These are phyloP conservation scores for Xylota sylvarum DNA, from an alignment of 2,888 invertebrate genomes.

Conservation along the genomic window DNA sequence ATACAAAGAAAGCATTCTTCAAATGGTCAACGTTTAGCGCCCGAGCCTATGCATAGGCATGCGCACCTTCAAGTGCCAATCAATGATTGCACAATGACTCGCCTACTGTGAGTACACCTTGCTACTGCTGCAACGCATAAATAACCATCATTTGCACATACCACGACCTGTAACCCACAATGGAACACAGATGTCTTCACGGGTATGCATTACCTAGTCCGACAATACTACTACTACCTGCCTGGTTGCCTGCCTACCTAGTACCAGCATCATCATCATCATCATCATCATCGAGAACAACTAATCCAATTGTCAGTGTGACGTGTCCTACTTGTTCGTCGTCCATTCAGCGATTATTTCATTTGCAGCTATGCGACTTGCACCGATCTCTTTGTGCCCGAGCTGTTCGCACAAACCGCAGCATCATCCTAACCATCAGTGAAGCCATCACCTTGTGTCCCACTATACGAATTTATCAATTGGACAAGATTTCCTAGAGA, in stretches of 20 bases:
- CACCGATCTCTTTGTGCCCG: constrained; percentile 3
- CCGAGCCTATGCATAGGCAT: constrained; percentile 25
- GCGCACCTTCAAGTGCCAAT: constrained; percentile 67
- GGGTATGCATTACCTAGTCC: constrained; percentile 17
- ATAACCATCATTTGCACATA: constrained; percentile 77
- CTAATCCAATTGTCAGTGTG: constrained; percentile 77
- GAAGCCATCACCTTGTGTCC: constrained; percentile 67
- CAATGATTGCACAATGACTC: constrained; percentile 66
- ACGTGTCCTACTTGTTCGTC: constrained; percentile 76
- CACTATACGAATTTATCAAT: constrained; percentile 61
- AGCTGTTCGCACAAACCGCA: constrained; percentile 38
- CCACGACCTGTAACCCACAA: constrained; percentile 76
- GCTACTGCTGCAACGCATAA: constrained; percentile 73
- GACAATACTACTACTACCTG: background rate
- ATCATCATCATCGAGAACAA: constrained; percentile 71
- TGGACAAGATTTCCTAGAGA: constrained; percentile 48
- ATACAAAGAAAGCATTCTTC: constrained; percentile 34
- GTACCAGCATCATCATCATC: constrained; percentile 58
- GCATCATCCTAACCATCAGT: constrained; percentile 33
- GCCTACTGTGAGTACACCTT: constrained; percentile 62
- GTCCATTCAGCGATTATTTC: constrained; percentile 72
- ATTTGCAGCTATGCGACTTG: constrained; percentile 63
- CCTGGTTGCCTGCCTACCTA: constrained; percentile 24
- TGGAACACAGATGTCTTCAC: constrained; percentile 35
- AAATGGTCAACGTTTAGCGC: constrained; percentile 37